Conservation (phyloP, 1,140 invertebrate species). For the Danaus plexippus region DNA sequence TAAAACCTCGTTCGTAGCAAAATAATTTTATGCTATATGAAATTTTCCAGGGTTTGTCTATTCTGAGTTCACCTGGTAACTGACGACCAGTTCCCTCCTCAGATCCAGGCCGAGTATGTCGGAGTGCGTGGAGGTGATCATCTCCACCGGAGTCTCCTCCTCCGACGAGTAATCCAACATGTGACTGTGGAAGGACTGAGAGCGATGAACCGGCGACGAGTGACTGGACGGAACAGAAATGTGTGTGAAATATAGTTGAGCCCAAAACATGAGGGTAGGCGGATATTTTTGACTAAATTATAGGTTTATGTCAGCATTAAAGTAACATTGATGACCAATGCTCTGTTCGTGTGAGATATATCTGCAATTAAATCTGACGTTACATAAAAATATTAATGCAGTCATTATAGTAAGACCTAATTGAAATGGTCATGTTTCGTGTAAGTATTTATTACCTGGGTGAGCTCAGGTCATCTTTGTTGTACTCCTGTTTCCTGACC, state of each 20-base stretch:
- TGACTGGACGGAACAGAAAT: conserved; percentile 39
- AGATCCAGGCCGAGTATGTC: conserved; percentile 44
- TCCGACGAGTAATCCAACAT: conserved; percentile 57
- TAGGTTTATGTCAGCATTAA: too few relatives aligned
- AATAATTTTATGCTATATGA: neutral
- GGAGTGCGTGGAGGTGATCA: conserved; percentile 56
- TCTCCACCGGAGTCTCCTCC: conserved; percentile 47
- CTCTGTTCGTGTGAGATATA: neutral
- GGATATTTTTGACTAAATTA: neutral
- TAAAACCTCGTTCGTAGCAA: neutral
- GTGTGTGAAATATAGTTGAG: neutral
- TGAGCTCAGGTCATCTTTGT: conserved; percentile 62
- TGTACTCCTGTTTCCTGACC: conserved; percentile 47
- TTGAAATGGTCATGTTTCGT: conserved; percentile 1
- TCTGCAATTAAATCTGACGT: conserved; percentile 2
- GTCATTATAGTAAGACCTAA: too few relatives aligned
- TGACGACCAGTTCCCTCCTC: conserved; percentile 51
- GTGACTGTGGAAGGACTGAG: conserved; percentile 63
- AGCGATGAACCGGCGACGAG: conserved; percentile 66
- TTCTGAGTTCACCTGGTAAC: conserved; percentile 46
- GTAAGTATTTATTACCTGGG: conserved; percentile 42
- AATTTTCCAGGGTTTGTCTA: conserved; percentile 2
- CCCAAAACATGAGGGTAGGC: too few relatives aligned
- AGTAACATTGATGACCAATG: too few relatives aligned
- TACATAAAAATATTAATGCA: neutral